These are phyloP conservation scores for Redunca redunca DNA, from an alignment of 2,113 vertebrate genomes.

Conservation along the genomic window DNA sequence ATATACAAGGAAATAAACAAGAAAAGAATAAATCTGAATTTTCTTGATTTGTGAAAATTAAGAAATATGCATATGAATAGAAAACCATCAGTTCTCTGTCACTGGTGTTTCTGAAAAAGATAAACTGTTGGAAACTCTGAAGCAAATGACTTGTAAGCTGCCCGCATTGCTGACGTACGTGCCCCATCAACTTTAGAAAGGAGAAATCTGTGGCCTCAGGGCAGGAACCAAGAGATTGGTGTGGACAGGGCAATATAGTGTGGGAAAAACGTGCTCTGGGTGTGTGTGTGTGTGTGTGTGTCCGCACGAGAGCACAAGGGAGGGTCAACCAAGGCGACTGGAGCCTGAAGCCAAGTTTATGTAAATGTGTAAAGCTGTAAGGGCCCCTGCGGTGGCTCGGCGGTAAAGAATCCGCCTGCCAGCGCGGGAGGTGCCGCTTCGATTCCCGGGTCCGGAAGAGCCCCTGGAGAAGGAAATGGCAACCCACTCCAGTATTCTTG, in stretches of 20 bases:
- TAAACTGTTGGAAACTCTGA: background rate
- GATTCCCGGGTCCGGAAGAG: background rate
- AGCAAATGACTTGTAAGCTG: background rate
- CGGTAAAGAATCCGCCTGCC: fast-evolving
- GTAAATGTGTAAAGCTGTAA: too few relatives aligned
- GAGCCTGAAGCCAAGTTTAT: background rate
- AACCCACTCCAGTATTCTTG: background rate
- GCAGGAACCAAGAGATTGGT: background rate
- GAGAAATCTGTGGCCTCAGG: background rate
- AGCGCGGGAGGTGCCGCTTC: background rate
- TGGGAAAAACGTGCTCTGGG: background rate
- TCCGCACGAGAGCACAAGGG: fast-evolving
- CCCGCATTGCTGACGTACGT: too few relatives aligned
- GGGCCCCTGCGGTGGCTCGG: background rate
- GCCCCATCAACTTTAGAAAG: background rate
- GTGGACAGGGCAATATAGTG: background rate
- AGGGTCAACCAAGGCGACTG: background rate
- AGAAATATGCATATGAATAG: background rate
- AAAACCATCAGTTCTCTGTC: background rate
- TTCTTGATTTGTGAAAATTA: background rate
- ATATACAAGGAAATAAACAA: background rate
- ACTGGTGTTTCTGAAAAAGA: background rate
- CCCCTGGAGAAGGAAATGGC: background rate
- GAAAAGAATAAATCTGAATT: background rate
- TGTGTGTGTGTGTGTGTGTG: background rate